Evolutionary conservation across 2,888 invertebrate genomes (phyloP), one percentile per base, ranked within the genome.

Genomic region (Petrolisthes manimaculis): DNA sequence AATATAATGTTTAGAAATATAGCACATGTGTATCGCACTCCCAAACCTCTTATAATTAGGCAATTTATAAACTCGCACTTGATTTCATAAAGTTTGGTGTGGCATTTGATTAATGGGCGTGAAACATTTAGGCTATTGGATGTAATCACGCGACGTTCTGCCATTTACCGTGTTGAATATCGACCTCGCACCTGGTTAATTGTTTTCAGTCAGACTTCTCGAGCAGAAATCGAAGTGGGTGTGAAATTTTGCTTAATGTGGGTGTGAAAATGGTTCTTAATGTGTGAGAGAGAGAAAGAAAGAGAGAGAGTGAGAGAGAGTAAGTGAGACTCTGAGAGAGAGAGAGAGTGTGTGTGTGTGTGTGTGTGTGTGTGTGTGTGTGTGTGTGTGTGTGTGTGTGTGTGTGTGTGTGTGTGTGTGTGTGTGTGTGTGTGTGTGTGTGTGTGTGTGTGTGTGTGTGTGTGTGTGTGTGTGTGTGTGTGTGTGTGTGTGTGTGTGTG

Each of bases 111-210:
- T 71, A 71, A 71, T 71, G 71, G 71, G 9, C n/a, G 9, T 71
- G n/a, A n/a, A 71, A 18, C 71, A 71, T 71, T 71, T 71, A 5
- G 71, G 71, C n/a, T 71, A 71, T 71, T 71, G 71, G 71, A n/a
- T 6, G 18, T 71, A 71, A 71, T 6, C 71, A 71, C 71, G 71
- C 71, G 9, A 71, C 71, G n/a, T 18, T 71, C 71, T n/a, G 71
- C 71, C n/a, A 71, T 71, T 71, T 71, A 71, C n/a, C n/a, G 18
- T n/a, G n/a, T n/a, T 71, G 71, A 6, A 61, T 12, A 12, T 71
- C 71, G 71, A 71, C n/a, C 71, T n/a, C 71, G n/a, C 71, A 18
- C 9, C n/a, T 71, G 71, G 9, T 71, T 71, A 71, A 71, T 71
- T 71, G n/a, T 71, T 71, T 71, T 71, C 5, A 71, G 71, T 18